Evolutionary conservation across 2,888 invertebrate genomes (phyloP).

Genomic region (Ichneumoninae sp.): DNA sequence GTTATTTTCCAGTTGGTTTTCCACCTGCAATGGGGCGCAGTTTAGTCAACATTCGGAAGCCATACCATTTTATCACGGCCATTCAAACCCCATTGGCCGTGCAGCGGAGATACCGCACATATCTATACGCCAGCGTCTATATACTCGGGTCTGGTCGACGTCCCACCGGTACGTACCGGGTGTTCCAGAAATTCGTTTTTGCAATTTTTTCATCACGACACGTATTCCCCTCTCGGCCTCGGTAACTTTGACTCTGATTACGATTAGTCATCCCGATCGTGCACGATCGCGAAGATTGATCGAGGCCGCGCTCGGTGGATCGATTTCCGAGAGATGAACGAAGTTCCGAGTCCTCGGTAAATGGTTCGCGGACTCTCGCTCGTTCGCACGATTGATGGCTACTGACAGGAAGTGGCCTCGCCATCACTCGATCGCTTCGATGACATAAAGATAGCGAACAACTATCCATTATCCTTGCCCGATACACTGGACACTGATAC

Average conservation of each 20-base stretch:
- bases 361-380: constrained; percentile 7
- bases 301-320: constrained; percentile 20
- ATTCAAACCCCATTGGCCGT: constrained; percentile 84
- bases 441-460: constrained; percentile 70
- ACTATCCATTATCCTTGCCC: constrained; percentile 66
- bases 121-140: constrained; percentile 75
- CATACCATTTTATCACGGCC: constrained; percentile 84
- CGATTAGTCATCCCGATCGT: constrained; percentile 34
- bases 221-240: constrained; percentile 18
- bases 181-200: constrained; percentile 67
- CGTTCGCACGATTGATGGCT: constrained; percentile 53
- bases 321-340: constrained; percentile 49
- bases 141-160: constrained; percentile 75
- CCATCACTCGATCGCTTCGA: constrained; percentile 68
- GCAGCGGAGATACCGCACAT: constrained; percentile 83
- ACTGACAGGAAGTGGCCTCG: constrained; percentile 69
- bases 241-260: constrained; percentile 38
- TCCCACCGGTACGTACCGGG: constrained; percentile 76
- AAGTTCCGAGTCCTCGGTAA: constrained; percentile 20
- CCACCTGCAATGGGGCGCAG: constrained; percentile 83
- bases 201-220: constrained; percentile 44
- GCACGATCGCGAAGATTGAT: not conserved
- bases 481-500: constrained; percentile 64
- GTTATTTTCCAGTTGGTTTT: constrained; percentile 84
- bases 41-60: constrained; percentile 85